Evolutionary conservation across 2,113 vertebrate genomes (phyloP), one percentile per base, ranked within the genome.

Genomic region (Brachyhypopomus occidentalis): DNA sequence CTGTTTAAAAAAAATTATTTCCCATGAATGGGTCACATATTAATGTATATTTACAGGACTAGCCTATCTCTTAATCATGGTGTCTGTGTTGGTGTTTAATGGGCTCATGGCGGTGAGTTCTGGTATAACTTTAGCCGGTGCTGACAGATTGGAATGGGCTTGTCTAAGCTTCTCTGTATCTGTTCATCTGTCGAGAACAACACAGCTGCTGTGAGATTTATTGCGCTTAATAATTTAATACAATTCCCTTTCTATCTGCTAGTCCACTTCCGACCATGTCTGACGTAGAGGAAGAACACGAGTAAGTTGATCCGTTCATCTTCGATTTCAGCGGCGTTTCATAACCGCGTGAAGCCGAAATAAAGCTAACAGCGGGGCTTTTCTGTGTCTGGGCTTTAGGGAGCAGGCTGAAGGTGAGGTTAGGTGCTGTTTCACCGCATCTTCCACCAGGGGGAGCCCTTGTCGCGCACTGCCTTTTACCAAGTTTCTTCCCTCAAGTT

Each of bases 401-500:
- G 27, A 78, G 27, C 76, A 70, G 0, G 30, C 34, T 30, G 76
- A 55, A 78, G 76, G 64, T 69, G 52, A 58, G 48, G n/a, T 9
- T 67, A 27, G 30, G 41, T 55, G 25, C 6, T 66, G 62, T 64
- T 64, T 45, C 22, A 6, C 59, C 25, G 59, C 17, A 52, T 1
- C 30, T 1, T 30, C 30, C 30, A 30, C 30, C 30, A 30, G 30
- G 30, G 30, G 30, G 30, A 30, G 30, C 30, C 30, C 30, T 30
- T 30, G 30, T 30, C 30, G 30, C 30, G 30, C 30, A 30, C 30
- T 2, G 30, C 30, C 30, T 30, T 30, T 30, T 30, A 30, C 30
- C 30, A 30, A 30, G 30, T 30, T 30, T 30, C 30, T 30, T 30
- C 30, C 30, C 30, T 30, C 30, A 30, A 30, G 30, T n/a, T n/a